A percentile compares a stretch with the other conserved stretches of the same genome.
Evolutionary conservation across 2,797 vertebrate species (phyloP).

Genomic region (Rhabdomys pumilio): DNA sequence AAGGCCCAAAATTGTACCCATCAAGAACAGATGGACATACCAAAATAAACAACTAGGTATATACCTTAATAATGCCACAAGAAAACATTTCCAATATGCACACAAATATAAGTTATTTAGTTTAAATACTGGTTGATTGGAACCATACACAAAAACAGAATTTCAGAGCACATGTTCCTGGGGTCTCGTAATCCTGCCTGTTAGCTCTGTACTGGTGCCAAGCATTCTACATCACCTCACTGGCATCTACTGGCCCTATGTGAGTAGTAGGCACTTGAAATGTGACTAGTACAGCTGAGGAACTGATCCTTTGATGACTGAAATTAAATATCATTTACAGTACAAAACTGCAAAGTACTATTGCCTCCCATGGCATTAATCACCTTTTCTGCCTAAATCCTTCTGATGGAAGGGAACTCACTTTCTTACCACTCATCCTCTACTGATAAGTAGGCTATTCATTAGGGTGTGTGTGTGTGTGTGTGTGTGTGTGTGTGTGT

Average conservation of each 20-base stretch:
- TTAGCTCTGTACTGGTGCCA: neutral
- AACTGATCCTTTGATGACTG: neutral
- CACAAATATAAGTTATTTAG: neutral
- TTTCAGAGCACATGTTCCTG: constrained; percentile 2
- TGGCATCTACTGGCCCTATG: neutral
- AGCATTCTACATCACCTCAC: neutral
- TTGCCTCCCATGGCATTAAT: neutral
- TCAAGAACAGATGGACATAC: neutral
- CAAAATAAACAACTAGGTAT: neutral
- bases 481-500: neutral
- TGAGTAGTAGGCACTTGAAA: neutral
- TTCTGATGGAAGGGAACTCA: neutral
- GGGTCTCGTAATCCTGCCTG: neutral
- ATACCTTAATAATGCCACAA: neutral
- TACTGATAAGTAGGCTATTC: neutral
- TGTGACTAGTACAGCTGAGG: neutral
- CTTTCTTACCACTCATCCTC: neutral
- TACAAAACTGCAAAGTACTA: neutral
- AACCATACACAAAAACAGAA: constrained; percentile 29
- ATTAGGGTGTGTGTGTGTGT: neutral
- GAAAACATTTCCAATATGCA: neutral
- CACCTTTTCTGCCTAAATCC: constrained; percentile 21
- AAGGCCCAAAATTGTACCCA: neutral
- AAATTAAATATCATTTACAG: constrained; percentile 11
- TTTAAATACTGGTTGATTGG: neutral